Base-by-base conservation (phyloP, 1,140 invertebrate genomes). In the Drosophila bifasciata region DNA sequence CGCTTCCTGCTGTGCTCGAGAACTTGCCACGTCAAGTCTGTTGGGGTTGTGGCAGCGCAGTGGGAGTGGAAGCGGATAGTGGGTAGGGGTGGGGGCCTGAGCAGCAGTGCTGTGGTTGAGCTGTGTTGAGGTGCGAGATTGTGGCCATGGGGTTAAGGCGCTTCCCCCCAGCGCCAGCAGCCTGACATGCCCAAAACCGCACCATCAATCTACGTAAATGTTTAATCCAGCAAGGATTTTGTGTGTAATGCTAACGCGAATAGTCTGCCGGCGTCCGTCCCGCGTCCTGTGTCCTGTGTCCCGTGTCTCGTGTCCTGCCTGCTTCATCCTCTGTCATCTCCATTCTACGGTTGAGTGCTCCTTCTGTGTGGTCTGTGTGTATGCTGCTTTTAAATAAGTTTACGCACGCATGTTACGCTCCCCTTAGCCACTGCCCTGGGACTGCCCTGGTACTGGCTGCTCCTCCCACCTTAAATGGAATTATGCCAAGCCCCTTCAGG, bases 141-240 rank as follows among this genome's bases (percentile, higher is more conserved):
- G 69, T 55, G 46, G 28, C 57, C 44, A 66, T 69, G 67, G 80
- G 83, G 83, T 88, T 79, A 88, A 88, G 83, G 79, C 73, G 83
- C 49, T 49, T 44, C 68, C 13, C 44, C 68, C 13, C 44, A 41
- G 58, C 57, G 0, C n/a, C n/a, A n/a, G n/a, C 32, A 32, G 21
- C 16, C 40, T 45, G 25, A 13, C 50, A 17, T 13, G 9, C 16
- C 32, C 28, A 25, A 76, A 69, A 53, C 73, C 79, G 45, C 67
- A 72, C 66, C 84, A 89, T 88, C 83, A 88, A 88, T 88, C 83
- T 88, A 66, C 83, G 79, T 88, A 80, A 88, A 83, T 88, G 83
- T 83, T 88, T 88, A 88, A 88, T 88, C 78, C 84, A 68, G 56
- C 74, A 66, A 78, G 83, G 83, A 86, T 79, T 86, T 88, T 36